A percentile compares a stretch with the other conserved stretches of the same genome.
These are phyloP conservation scores for Scaptodrosophila lebanonensis DNA, from an alignment of 1,140 invertebrate genomes.

Conservation along the genomic window DNA sequence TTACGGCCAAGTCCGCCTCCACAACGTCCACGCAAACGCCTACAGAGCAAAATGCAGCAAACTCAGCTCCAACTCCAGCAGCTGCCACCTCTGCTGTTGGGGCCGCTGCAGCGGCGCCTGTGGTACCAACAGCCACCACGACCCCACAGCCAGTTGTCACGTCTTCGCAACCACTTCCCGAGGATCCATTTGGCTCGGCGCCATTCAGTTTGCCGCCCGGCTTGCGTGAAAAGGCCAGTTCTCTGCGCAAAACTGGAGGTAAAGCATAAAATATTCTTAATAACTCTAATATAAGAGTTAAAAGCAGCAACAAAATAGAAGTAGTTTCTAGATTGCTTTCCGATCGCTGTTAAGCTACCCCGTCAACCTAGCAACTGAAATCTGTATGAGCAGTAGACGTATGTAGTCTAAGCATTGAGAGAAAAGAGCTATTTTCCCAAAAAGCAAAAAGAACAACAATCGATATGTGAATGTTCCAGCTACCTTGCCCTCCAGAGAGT, in stretches of 20 bases:
- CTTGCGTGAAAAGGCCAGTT: constrained; percentile 79
- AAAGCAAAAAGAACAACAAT: too few relatives aligned
- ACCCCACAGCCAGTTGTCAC: too few relatives aligned
- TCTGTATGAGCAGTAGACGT: too few relatives aligned
- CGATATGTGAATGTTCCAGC: too few relatives aligned
- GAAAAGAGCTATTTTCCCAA: too few relatives aligned
- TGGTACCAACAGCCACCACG: too few relatives aligned
- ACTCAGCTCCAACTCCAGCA: neutral
- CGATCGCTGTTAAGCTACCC: too few relatives aligned
- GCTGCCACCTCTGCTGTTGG: constrained; percentile 7
- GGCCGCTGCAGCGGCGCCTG: constrained; percentile 7
- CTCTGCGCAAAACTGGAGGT: constrained; percentile 80
- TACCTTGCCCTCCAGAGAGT: too few relatives aligned
- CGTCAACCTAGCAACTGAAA: too few relatives aligned
- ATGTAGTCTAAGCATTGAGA: too few relatives aligned
- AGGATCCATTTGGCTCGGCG: constrained; percentile 89
- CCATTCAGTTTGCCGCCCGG: constrained; percentile 86
- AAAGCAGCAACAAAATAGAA: neutral
- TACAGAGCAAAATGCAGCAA: constrained; percentile 54
- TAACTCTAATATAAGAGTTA: constrained; percentile 31
- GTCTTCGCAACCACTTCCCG: constrained; percentile 77
- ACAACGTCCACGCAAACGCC: constrained; percentile 73
- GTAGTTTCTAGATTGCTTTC: too few relatives aligned
- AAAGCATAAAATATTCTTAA: constrained; percentile 79
- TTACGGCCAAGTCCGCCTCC: constrained; percentile 72